Base-by-base conservation (phyloP, 2,888 invertebrate genomes). In the Salpingus planirostris region DNA sequence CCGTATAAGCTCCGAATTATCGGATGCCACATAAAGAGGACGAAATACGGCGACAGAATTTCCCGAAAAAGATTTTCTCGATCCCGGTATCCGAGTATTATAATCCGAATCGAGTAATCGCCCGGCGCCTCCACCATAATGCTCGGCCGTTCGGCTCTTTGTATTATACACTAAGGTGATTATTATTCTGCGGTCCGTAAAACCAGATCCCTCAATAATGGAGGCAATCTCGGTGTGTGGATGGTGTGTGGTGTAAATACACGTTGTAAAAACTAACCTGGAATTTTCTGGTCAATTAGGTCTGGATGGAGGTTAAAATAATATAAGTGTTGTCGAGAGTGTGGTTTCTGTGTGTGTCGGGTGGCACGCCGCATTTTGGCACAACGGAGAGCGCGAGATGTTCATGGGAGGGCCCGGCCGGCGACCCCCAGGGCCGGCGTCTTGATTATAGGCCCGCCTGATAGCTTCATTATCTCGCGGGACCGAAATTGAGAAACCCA, bases 391-490 rank as follows among this genome's bases (percentile, higher is more conserved):
- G 36, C 36, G 44, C 36, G 37, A 44, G 36, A 35, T 41, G 31
- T 35, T 35, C 41, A 44, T 44, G 41, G 43, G 46, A 41, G 44
- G 44, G 46, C 40, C 40, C 42, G 33, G 5, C 33, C 13, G 33
- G 23, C 24, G 32, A 29, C 37, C 47, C 49, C 42, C 44, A 48
- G 49, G 49, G 49, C 47, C 52, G 55, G 55, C 50, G 42, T 46
- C 44, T 50, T 56, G 57, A 58, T 58, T 58, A 58, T 48, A 58
- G 57, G 48, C 54, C n/a, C 52, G 40, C 40, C 48, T 58, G 55
- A 58, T 58, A 56, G 57, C 57, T 58, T 58, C 57, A 58, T 58
- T 58, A 58, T 44, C 37, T 44, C 34, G 29, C n/a, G n/a, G n/a
- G n/a, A n/a, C n/a, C n/a, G n/a, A n/a, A n/a, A n/a, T n/a, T n/a